phyloP scores from a whole-genome alignment of 2,113 vertebrate genomes.

The Pseudonaja textilis region DNA sequence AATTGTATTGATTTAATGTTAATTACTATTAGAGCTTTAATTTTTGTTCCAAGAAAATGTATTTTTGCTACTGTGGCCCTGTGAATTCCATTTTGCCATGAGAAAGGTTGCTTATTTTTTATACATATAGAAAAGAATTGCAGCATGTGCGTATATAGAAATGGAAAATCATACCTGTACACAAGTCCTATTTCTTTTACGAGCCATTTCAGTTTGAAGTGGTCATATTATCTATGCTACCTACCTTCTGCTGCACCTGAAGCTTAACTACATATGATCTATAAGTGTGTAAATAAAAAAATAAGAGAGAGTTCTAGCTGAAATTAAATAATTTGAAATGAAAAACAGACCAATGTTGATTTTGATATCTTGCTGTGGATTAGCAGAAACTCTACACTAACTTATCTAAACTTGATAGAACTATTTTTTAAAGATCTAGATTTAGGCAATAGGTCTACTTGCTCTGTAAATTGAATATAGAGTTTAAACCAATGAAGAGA shows the following conservation, averaged over 20 bases:
- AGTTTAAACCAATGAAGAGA: neutral
- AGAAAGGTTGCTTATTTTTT: neutral
- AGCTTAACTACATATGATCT: neutral
- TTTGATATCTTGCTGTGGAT: neutral
- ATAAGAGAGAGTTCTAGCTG: neutral
- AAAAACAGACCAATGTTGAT: conserved; percentile 22
- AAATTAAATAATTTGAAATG: neutral
- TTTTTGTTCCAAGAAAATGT: neutral
- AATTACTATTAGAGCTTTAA: neutral
- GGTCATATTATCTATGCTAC: neutral
- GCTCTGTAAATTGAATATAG: neutral
- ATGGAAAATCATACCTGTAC: neutral
- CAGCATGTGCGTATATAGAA: neutral
- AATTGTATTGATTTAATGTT: neutral
- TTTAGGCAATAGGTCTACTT: neutral
- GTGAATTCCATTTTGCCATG: neutral
- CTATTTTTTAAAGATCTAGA: neutral
- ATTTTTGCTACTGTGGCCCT: neutral
- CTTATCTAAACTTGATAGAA: neutral
- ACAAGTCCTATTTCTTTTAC: neutral
- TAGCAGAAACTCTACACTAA: neutral
- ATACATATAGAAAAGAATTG: neutral
- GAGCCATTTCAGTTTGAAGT: neutral
- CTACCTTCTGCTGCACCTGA: neutral
- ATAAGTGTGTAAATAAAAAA: neutral